Evolutionary conservation across 2,888 invertebrate genomes (phyloP).

Genomic region (Sphinx pinastri): DNA sequence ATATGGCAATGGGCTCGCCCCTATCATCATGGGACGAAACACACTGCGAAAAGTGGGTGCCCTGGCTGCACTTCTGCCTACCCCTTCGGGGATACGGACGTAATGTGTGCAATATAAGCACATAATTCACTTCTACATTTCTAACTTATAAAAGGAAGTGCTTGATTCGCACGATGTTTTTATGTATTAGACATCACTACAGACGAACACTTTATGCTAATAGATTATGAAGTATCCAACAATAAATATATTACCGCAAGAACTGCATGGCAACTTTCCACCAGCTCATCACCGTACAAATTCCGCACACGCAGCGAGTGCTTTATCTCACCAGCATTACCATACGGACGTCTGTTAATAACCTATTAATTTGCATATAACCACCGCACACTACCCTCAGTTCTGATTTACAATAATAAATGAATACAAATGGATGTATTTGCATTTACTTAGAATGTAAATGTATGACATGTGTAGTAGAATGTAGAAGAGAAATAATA

Average conservation of each 20-base stretch:
- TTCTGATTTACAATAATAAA: constrained; percentile 24
- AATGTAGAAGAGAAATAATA: not conserved
- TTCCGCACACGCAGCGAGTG: constrained; percentile 18
- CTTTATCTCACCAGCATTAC: constrained; percentile 21
- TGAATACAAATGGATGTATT: constrained; percentile 34
- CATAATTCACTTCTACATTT: no score
- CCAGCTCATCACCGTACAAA: not conserved
- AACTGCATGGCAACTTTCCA: not conserved
- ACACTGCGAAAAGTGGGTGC: no score
- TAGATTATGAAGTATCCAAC: no score
- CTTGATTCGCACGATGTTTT: no score
- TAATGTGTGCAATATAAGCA: no score
- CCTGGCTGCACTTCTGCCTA: no score
- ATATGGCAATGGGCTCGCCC: no score
- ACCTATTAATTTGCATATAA: constrained; percentile 18
- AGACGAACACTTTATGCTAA: not conserved
- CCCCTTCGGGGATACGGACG: no score
- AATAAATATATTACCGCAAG: no score
- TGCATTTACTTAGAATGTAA: constrained; percentile 41
- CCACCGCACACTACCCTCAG: constrained; percentile 8
- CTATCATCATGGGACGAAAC: no score
- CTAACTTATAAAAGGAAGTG: no score
- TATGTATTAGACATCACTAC: not conserved
- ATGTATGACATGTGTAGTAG: constrained; percentile 29
- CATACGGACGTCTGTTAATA: constrained; percentile 20